These are phyloP conservation scores for Calameuta filiformis DNA, from an alignment of 2,888 invertebrate genomes.

Conservation along the genomic window DNA sequence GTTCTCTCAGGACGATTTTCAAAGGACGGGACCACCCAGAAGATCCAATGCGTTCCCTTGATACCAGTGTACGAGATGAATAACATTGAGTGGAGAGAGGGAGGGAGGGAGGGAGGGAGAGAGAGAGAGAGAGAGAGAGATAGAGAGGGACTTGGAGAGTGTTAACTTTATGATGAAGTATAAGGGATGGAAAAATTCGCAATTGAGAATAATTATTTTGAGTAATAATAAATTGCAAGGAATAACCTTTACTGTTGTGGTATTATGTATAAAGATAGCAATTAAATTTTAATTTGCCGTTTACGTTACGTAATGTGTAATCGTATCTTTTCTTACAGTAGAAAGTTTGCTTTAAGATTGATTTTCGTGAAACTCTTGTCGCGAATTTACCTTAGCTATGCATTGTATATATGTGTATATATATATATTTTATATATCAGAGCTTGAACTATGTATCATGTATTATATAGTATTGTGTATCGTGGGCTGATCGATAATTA, in stretches of 20 bases:
- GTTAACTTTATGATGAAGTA: constrained; percentile 25
- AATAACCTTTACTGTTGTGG: neutral
- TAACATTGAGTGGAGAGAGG: constrained; percentile 15
- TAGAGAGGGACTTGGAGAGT: constrained; percentile 11
- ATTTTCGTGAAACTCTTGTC: neutral
- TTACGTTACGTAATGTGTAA: neutral
- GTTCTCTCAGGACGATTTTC: constrained; percentile 2
- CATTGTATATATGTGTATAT: no score
- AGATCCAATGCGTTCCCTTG: neutral
- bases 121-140: neutral
- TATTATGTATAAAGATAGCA: neutral
- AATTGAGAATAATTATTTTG: neutral
- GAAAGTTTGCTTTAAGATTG: neutral
- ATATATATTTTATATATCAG: no score
- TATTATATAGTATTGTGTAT: no score
- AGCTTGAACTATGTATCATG: no score
- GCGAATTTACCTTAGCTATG: neutral
- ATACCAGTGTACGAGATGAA: constrained; percentile 3
- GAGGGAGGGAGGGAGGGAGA: neutral
- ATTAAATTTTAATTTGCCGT: neutral
- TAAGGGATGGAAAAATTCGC: neutral
- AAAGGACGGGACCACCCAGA: constrained; percentile 5
- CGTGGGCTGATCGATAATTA: no score
- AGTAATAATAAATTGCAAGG: neutral
- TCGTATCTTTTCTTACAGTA: neutral